These are phyloP conservation scores for Toxotes chatareus DNA, from an alignment of 2,113 vertebrate genomes.

Conservation along the genomic window DNA sequence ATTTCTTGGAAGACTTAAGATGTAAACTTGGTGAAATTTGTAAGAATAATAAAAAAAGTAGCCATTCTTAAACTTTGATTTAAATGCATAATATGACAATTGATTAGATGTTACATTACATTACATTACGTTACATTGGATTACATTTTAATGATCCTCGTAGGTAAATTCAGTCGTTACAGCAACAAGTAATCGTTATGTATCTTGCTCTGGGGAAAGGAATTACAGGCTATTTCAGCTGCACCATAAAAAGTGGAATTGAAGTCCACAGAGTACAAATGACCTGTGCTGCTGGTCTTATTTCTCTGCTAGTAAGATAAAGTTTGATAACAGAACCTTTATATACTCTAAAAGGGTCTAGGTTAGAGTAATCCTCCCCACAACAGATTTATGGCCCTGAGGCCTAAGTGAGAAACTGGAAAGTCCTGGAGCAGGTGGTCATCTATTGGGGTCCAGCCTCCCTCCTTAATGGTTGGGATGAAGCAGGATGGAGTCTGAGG, in stretches of 20 bases:
- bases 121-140: neutral
- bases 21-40: neutral
- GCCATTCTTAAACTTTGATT: neutral
- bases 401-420: conserved; percentile 46
- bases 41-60: neutral
- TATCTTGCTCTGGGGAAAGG: conserved; percentile 10
- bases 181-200: conserved; percentile 38
- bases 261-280: conserved; percentile 57
- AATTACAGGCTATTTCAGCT: conserved; percentile 55
- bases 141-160: conserved; percentile 6
- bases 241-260: conserved; percentile 56
- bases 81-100: too few relatives aligned
- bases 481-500: conserved; percentile 44
- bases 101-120: too few relatives aligned
- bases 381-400: conserved; percentile 63
- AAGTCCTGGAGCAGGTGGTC: conserved; percentile 57
- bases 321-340: conserved; percentile 68
- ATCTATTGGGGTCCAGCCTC: conserved; percentile 49
- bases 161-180: conserved; percentile 13
- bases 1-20: neutral
- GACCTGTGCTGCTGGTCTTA: conserved; percentile 52
- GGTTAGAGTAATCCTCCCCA: conserved; percentile 61
- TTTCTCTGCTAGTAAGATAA: conserved; percentile 63
- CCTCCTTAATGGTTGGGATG: conserved; percentile 30
- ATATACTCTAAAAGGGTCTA: conserved; percentile 58